Percentiles rank a stretch among this genome's conserved stretches.
Conservation (phyloP, 2,888 invertebrate species). For the Salpingus planirostris region DNA sequence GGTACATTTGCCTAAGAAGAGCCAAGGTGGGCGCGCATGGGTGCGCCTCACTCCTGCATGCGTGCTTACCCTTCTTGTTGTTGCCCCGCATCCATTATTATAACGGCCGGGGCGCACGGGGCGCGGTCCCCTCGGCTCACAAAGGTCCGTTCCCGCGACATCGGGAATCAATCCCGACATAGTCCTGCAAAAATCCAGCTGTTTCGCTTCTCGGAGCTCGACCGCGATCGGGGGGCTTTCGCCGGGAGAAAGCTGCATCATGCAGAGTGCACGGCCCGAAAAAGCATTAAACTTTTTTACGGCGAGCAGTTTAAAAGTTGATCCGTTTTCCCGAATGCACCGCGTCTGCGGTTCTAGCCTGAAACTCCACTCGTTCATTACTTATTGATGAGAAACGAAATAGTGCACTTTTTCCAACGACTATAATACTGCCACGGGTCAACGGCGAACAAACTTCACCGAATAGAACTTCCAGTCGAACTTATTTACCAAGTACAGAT, state of each 20-base stretch:
- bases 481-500: too few species aligned
- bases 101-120: too few species aligned
- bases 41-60: slow-evolving; percentile 27
- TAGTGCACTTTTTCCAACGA: neutral
- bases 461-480: neutral
- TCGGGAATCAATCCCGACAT: too few species aligned
- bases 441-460: neutral
- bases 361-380: slow-evolving; percentile 26
- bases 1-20: slow-evolving; percentile 36
- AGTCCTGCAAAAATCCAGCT: too few species aligned
- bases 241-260: neutral
- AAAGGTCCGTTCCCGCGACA: too few species aligned
- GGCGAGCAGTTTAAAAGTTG: slow-evolving; percentile 21
- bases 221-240: neutral
- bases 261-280: slow-evolving; percentile 8
- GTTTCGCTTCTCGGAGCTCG: neutral
- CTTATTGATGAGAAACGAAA: slow-evolving; percentile 22
- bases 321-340: slow-evolving; percentile 21
- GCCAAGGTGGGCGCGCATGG: slow-evolving; percentile 30
- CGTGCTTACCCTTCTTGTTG: slow-evolving; percentile 31
- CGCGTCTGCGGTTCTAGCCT: slow-evolving; percentile 19
- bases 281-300: slow-evolving; percentile 21
- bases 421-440: neutral
- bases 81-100: slow-evolving; percentile 15
- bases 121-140: too few species aligned